Conservation (phyloP, 2,797 vertebrate genomes). For the Alfaro cultratus region DNA sequence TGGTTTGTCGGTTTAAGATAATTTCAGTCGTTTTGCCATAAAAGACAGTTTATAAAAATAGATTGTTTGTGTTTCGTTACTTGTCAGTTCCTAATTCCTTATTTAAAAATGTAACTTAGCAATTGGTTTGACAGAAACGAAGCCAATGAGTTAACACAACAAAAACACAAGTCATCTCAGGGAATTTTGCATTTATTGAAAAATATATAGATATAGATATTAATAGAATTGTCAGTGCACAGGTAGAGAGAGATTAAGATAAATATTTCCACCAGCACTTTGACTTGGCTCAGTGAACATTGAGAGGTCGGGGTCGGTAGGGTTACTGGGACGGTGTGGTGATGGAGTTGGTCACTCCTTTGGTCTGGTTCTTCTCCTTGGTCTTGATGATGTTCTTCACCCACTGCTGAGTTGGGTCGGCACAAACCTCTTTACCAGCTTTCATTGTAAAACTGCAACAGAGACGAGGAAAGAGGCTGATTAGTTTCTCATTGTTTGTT, state of each 20-base stretch:
- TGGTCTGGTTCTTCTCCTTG: fast-evolving
- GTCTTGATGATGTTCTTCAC: conserved; percentile 9
- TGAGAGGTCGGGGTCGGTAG: neutral
- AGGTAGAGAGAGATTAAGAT: neutral
- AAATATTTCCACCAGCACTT: neutral
- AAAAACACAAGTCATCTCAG: neutral
- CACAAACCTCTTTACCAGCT: fast-evolving
- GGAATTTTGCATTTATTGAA: neutral
- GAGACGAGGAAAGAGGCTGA: conserved; percentile 4
- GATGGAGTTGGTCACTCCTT: fast-evolving
- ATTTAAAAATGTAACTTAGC: neutral
- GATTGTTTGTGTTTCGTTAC: neutral
- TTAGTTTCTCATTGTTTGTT: neutral
- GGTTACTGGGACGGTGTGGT: neutral
- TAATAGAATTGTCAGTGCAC: neutral
- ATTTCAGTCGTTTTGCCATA: neutral
- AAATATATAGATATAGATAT: neutral
- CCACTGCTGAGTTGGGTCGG: neutral
- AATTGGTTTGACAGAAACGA: neutral
- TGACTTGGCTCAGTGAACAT: neutral
- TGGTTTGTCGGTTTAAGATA: neutral
- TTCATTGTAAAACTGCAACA: conserved; percentile 33
- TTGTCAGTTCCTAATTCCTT: neutral
- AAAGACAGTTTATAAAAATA: neutral
- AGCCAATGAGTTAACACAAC: neutral